Evolutionary conservation across 2,797 vertebrate genomes (phyloP).

Genomic region (Myotis vivesi): DNA sequence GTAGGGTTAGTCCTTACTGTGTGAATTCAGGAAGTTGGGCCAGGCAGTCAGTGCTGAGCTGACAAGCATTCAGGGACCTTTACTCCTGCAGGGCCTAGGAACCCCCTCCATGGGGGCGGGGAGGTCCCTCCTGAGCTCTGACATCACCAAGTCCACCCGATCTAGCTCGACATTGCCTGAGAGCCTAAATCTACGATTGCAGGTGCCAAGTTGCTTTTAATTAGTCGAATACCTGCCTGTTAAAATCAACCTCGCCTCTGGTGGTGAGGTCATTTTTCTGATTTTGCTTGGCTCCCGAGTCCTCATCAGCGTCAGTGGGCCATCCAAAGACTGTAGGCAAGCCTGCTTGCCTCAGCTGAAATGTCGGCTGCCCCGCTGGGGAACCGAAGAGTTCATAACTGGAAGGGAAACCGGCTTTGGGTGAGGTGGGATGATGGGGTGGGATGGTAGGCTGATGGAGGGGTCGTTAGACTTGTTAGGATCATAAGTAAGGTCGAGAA

Average conservation of each 20-base stretch:
- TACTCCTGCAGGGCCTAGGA: background rate
- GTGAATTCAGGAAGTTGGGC: background rate
- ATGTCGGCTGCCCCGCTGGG: background rate
- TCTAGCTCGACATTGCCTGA: background rate
- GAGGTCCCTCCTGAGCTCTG: background rate
- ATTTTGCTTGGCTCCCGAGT: conserved; percentile 29
- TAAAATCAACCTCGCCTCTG: background rate
- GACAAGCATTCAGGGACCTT: background rate
- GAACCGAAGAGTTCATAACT: accelerated
- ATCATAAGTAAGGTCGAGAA: background rate
- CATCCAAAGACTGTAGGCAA: background rate
- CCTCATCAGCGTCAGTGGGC: background rate
- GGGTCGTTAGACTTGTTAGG: background rate
- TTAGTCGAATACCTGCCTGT: conserved; percentile 37
- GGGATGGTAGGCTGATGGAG: background rate
- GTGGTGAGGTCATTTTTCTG: background rate
- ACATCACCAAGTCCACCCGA: accelerated
- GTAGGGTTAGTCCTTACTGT: background rate
- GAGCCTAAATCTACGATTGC: background rate
- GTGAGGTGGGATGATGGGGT: background rate
- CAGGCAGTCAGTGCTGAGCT: background rate
- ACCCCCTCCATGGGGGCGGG: background rate
- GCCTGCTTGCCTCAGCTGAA: background rate
- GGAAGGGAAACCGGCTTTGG: background rate
- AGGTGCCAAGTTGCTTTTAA: conserved; percentile 33